phyloP scores from a whole-genome alignment of 2,113 vertebrate species.

The Erythrolamprus reginae region DNA sequence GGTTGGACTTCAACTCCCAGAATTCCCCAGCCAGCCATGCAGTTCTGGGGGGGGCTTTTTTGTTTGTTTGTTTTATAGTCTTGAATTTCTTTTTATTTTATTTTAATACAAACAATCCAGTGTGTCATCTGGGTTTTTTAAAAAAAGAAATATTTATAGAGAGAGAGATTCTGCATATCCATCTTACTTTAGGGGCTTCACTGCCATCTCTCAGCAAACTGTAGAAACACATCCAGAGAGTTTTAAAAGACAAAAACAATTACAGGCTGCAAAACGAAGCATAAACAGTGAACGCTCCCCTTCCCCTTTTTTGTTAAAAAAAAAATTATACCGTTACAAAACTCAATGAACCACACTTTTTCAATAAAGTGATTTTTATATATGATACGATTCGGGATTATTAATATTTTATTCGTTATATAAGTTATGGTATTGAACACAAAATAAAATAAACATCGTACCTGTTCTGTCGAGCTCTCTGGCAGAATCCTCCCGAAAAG shows the following conservation, averaged over 20 bases:
- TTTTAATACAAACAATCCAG: too few relatives aligned
- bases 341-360: background rate
- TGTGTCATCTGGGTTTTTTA: too few relatives aligned
- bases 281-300: background rate
- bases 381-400: background rate
- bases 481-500: too few relatives aligned
- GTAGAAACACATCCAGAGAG: conserved; percentile 42
- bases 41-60: too few relatives aligned
- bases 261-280: background rate
- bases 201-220: conserved; percentile 58
- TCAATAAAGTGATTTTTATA: background rate
- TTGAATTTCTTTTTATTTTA: too few relatives aligned
- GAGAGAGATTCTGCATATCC: background rate
- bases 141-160: too few relatives aligned
- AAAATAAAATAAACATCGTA: background rate
- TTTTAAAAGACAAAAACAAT: background rate
- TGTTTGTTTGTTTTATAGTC: too few relatives aligned
- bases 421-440: background rate
- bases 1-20: too few relatives aligned
- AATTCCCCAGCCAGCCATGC: too few relatives aligned
- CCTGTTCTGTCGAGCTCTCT: too few relatives aligned
- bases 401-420: background rate
- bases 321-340: background rate
- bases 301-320: background rate
- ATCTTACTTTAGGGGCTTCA: conserved; percentile 35